These are phyloP conservation scores for Bradypodion pumilum DNA, from an alignment of 2,797 vertebrate genomes.

Conservation along the genomic window DNA sequence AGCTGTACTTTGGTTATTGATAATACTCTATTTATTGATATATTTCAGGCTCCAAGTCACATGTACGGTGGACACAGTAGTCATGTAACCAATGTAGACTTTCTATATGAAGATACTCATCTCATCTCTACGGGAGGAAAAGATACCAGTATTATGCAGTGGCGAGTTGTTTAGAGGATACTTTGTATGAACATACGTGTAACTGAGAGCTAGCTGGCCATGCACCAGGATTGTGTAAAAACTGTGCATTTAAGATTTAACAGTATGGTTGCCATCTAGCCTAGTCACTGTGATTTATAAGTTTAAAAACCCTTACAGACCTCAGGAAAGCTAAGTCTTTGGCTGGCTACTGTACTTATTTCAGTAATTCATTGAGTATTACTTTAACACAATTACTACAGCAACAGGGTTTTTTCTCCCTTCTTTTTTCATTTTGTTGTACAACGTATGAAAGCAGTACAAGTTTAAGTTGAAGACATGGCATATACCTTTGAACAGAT, in stretches of 20 bases:
- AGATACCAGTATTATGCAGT: slow-evolving; percentile 98
- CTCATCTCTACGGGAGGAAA: slow-evolving; percentile 97
- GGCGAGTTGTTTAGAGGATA: slow-evolving; percentile 86
- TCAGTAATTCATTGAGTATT: slow-evolving; percentile 52
- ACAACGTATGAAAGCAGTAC: slow-evolving; percentile 59
- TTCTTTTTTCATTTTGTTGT: slow-evolving; percentile 41
- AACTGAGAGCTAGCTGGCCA: slow-evolving; percentile 51
- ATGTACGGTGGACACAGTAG: slow-evolving; percentile 94
- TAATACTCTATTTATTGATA: neutral
- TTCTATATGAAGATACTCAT: slow-evolving; percentile 91
- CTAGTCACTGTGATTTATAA: slow-evolving; percentile 80
- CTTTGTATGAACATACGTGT: slow-evolving; percentile 41
- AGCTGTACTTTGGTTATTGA: neutral
- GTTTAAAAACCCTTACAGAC: slow-evolving; percentile 75
- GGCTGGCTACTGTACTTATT: slow-evolving; percentile 71
- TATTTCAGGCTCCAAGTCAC: slow-evolving; percentile 90
- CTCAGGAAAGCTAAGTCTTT: slow-evolving; percentile 80
- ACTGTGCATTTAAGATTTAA: slow-evolving; percentile 72
- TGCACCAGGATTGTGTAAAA: slow-evolving; percentile 70
- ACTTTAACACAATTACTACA: slow-evolving; percentile 46
- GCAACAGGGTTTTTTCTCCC: slow-evolving; percentile 5
- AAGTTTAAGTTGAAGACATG: slow-evolving; percentile 56
- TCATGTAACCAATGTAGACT: slow-evolving; percentile 96
- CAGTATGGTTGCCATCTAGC: slow-evolving; percentile 64
- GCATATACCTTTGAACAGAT: slow-evolving; percentile 70